These are phyloP conservation scores for Apamea sordens DNA, from an alignment of 2,888 invertebrate species.

Conservation along the genomic window DNA sequence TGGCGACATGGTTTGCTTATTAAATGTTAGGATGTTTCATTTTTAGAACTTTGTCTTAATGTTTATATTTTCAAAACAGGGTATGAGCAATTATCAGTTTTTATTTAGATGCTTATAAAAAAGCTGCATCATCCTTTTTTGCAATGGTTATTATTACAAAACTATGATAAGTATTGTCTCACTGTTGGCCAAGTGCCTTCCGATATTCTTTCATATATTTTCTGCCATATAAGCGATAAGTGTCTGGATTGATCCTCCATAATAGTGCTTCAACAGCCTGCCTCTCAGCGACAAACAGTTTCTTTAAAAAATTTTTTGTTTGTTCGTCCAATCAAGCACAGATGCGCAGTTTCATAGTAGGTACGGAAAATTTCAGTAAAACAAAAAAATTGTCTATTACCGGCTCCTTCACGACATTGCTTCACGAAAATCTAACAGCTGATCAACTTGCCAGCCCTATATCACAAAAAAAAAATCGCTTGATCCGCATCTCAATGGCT, in stretches of 20 bases:
- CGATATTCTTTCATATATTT: not conserved
- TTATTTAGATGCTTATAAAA: too few species aligned
- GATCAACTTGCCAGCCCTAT: slow-evolving; percentile 42
- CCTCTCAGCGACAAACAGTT: not conserved
- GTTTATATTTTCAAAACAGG: not conserved
- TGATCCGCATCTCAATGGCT: slow-evolving; percentile 45
- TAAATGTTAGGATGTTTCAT: not conserved
- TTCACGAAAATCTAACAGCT: slow-evolving; percentile 1
- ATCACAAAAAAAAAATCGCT: not conserved
- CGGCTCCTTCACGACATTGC: not conserved
- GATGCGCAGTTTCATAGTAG: not conserved
- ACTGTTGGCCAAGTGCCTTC: not conserved
- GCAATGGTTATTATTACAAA: not conserved
- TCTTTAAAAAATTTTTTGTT: not conserved
- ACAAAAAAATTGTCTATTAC: not conserved
- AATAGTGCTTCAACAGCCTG: not conserved
- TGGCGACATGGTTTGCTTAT: slow-evolving; percentile 2
- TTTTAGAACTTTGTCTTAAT: slow-evolving; percentile 27
- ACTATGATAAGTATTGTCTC: too few species aligned
- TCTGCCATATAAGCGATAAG: not conserved
- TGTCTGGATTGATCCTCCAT: not conserved
- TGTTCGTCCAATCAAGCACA: not conserved
- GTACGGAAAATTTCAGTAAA: not conserved
- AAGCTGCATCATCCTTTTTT: too few species aligned
- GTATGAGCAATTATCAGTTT: too few species aligned